Percentiles rank a stretch among this genome's conserved stretches.
Evolutionary conservation across 2,797 vertebrate genomes (phyloP).

Genomic region (Psittacula derbiana): DNA sequence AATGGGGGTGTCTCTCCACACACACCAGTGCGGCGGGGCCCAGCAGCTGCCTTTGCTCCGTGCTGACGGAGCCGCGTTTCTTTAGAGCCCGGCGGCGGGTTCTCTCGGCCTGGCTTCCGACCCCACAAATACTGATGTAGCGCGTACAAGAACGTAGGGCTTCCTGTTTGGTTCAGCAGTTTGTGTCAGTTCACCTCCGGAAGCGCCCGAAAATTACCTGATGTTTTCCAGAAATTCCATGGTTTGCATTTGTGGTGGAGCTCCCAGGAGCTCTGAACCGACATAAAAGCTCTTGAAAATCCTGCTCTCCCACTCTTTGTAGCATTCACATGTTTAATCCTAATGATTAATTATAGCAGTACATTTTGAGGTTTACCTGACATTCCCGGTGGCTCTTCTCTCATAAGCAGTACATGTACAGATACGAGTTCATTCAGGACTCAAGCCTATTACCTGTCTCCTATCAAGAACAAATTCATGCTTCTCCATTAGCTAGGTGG

Average conservation of each 20-base stretch:
- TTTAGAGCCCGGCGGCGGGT: fast-evolving
- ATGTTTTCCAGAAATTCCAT: fast-evolving
- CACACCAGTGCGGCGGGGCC: background rate
- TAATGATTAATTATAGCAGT: fast-evolving
- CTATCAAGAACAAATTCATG: background rate
- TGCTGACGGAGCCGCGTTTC: fast-evolving
- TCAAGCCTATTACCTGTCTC: background rate
- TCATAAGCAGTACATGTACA: fast-evolving
- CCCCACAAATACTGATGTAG: fast-evolving
- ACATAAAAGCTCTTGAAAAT: background rate
- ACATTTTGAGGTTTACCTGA: background rate
- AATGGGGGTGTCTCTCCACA: too few relatives aligned
- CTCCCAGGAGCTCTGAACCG: background rate
- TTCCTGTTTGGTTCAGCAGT: background rate
- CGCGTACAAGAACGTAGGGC: fast-evolving
- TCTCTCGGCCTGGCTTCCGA: fast-evolving
- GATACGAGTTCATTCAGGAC: background rate
- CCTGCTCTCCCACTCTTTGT: fast-evolving
- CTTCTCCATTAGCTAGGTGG: background rate
- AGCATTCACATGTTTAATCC: background rate
- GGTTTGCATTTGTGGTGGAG: background rate
- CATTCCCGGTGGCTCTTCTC: background rate
- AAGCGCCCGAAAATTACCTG: background rate
- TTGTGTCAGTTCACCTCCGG: background rate
- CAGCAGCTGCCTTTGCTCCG: background rate